Evolutionary conservation across 2,113 vertebrate species (phyloP), one percentile per base, ranked within the genome.

Genomic region (Ctenomys sociabilis): DNA sequence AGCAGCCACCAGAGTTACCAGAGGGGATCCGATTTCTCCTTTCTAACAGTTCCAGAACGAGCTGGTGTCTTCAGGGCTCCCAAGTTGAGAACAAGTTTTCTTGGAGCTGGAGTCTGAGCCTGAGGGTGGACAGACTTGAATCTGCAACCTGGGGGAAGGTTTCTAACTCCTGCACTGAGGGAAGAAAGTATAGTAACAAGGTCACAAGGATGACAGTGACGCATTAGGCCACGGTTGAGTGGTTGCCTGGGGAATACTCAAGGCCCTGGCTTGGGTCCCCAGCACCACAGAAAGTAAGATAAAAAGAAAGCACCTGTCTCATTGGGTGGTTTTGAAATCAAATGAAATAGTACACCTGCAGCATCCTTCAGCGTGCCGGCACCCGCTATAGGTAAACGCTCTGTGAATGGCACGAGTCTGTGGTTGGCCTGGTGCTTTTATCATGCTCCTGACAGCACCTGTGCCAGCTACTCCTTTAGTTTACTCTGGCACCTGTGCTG

Each of bases 1-100:
- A n/a, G 21, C 40, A 54, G 45, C 22, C n/a, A n/a, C 8, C 1
- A 28, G 8, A 11, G 21, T 10, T 26, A 26, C 21, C 5, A 0
- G 11, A 75, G 40, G 30, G 26, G 8, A 54, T 7, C 7, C 32
- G 11, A 49, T 35, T 21, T 40, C 43, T 30, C 24, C n/a, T 90
- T 82, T 59, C 72, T 30, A 28, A 88, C 70, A 28, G 14, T 45
- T 16, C 24, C 26, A 43, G 43, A 63, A 59, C 6, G 7, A 32
- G 14, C 13, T 64, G 22, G 24, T 54, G 35, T 40, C 59, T 26
- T 45, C 35, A 73, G 82, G 43, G 66, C 37, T 24, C 12, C 3
- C 43, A 26, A 81, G 1, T 6, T 24, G 24, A 14, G 6, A 35
- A 17, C 2, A 26, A 61, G 40, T 32, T 77, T 9, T 61, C 24